Base-by-base conservation (phyloP, 2,113 vertebrate genomes). In the Meles meles region DNA sequence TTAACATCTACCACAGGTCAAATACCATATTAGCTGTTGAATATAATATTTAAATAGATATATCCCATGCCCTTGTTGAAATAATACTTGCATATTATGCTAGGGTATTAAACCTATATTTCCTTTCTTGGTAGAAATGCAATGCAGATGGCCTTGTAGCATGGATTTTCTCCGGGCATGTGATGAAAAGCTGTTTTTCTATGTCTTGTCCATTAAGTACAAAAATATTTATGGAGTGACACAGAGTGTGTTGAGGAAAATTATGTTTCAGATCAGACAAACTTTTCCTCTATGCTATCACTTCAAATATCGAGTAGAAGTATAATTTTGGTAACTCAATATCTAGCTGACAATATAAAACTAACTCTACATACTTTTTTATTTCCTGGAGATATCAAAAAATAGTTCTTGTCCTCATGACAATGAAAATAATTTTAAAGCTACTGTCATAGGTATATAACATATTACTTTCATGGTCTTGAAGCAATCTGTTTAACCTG, bases 231-330 rank as follows among this genome's bases (percentile, higher is more conserved):
- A 72, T 74, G 52, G 25, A 63, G 65, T 77, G 65, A 72, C 52
- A 76, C 7, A 44, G n/a, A 71, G 13, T 72, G 13, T 72, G n/a
- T 87, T 80, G 42, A 87, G 21, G 37, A 77, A 96, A 90, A 87
- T 76, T 82, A 57, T 71, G 84, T 71, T 90, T 47, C 31, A 71
- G 49, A 86, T 88, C 15, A 85, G 63, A 47, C 18, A 92, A 55
- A 57, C 37, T 80, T 85, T 92, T n/a, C 34, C 18, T 39, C 44
- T 74, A 39, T n/a, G 63, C 29, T 80, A n/a, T 63, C 44, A 37
- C 37, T 93, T 94, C 88, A 90, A 71, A 49, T 74, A 79, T 57
- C 84, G 47, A 88, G 44, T 82, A 93, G 65, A 95, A 57, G 87
- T 87, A 84, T 44, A 80, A 79, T 93, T 80, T 93, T 74, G 14